Evolutionary conservation across 2,888 invertebrate genomes (phyloP).

Genomic region (Vannuccia rotundouncinata): DNA sequence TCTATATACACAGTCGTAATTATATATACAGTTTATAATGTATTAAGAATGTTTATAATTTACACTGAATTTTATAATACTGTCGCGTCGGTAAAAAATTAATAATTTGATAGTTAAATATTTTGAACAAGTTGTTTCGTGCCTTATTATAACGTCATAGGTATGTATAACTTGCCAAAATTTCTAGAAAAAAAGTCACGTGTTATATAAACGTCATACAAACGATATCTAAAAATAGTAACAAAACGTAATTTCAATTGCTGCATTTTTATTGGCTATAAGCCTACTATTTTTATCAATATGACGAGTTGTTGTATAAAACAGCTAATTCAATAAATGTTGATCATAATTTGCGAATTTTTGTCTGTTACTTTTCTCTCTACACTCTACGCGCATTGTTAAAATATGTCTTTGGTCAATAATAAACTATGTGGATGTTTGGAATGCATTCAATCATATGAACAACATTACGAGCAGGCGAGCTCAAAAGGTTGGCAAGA

Average conservation of each 20-base stretch:
- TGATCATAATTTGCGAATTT: neutral
- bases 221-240: neutral
- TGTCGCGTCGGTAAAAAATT: too few relatives aligned
- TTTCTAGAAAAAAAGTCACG: too few relatives aligned
- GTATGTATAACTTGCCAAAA: too few relatives aligned
- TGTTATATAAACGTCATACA: neutral
- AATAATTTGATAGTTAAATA: too few relatives aligned
- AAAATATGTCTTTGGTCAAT: neutral
- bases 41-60: too few relatives aligned
- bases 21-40: too few relatives aligned
- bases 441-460: neutral
- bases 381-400: neutral
- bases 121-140: too few relatives aligned
- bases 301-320: neutral
- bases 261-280: neutral
- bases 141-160: too few relatives aligned
- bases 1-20: too few relatives aligned
- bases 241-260: slow-evolving; percentile 33
- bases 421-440: neutral
- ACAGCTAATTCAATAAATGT: neutral
- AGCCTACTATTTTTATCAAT: neutral
- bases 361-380: neutral
- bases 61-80: too few relatives aligned
- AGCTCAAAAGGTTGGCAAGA: neutral
- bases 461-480: neutral